Evolutionary conservation across 2,888 invertebrate genomes (phyloP), one percentile per base, ranked within the genome.

Genomic region (Athripsodes cinereus): DNA sequence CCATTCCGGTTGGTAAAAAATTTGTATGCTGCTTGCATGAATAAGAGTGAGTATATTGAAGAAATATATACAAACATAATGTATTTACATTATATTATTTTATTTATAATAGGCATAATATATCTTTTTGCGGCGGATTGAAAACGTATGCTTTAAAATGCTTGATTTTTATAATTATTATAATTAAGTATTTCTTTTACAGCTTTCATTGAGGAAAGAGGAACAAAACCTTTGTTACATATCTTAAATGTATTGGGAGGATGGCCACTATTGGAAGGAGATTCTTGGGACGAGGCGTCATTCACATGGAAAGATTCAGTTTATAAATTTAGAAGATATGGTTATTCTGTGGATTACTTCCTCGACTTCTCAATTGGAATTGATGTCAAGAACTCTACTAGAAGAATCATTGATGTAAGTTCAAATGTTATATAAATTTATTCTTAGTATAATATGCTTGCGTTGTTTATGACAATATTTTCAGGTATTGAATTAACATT

Each of bases 261-360:
- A 2, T 97, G 96, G 96, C 96, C 97, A 0, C 88, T 91, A n/a
- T 75, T 95, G 35, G 87, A 88, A 64, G 92, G 88, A 0, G 79
- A 83, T 26, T 64, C 70, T 0, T 95, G 94, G 94, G 80, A 85
- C 64, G 84, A 83, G 31, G 72, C 71, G 0, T 71, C 76, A 11
- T 95, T 91, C 78, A 81, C 84, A 63, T 95, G 95, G 95, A 86
- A 85, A 66, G 79, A 87, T 64, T 86, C 89, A 0, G 88, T 92
- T 6, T 92, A 90, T 75, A 86, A 84, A 62, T 92, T 92, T 76
- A 82, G 92, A 46, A 74, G 79, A 54, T 76, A 83, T 53, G 95
- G 95, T 2, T 92, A 92, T 74, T 92, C 91, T 63, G 88, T 92
- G 60, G 92, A 94, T 73, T 92, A 93, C 70, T 88, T 94, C 72